Conservation (phyloP, 37 sponge, comb jelly and placozoan genomes). For the Hexactinellida sp. region DNA sequence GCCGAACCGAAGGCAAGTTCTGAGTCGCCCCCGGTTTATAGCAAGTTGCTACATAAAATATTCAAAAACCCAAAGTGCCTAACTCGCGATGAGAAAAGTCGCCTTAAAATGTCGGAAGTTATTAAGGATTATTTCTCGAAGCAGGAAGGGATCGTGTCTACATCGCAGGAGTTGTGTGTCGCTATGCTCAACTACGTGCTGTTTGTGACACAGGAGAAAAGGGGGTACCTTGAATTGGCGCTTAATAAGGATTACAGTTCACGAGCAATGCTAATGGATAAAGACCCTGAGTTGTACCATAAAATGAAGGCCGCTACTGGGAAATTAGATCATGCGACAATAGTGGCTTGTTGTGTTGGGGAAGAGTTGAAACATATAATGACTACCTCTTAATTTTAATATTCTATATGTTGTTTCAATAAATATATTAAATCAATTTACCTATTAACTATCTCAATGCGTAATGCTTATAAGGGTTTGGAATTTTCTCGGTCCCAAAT, state of each 20-base stretch:
- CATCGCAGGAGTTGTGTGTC: conserved; percentile 60
- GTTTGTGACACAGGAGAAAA: conserved; percentile 39
- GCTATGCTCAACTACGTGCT: conserved; percentile 35
- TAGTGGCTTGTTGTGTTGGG: conserved; percentile 53
- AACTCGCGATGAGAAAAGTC: background rate
- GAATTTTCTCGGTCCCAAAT: too few species aligned
- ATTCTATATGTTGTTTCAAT: background rate
- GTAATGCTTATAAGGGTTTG: too few species aligned
- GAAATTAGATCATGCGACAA: conserved; percentile 73
- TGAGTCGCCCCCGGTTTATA: background rate
- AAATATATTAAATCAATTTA: too few species aligned
- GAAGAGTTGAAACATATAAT: background rate
- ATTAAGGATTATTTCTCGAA: conserved; percentile 25
- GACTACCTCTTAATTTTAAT: background rate
- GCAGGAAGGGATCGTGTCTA: conserved; percentile 16
- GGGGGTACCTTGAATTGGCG: conserved; percentile 22
- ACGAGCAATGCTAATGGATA: background rate
- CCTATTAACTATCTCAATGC: too few species aligned
- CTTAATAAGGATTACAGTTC: conserved; percentile 16
- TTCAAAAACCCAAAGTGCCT: background rate
- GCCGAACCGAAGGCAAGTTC: background rate
- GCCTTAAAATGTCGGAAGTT: conserved; percentile 23
- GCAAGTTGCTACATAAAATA: background rate
- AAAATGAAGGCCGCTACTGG: conserved; percentile 28
- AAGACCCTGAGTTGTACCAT: conserved; percentile 44